phyloP scores from a whole-genome alignment of 2,797 vertebrate genomes.

The Mareca strepera region DNA sequence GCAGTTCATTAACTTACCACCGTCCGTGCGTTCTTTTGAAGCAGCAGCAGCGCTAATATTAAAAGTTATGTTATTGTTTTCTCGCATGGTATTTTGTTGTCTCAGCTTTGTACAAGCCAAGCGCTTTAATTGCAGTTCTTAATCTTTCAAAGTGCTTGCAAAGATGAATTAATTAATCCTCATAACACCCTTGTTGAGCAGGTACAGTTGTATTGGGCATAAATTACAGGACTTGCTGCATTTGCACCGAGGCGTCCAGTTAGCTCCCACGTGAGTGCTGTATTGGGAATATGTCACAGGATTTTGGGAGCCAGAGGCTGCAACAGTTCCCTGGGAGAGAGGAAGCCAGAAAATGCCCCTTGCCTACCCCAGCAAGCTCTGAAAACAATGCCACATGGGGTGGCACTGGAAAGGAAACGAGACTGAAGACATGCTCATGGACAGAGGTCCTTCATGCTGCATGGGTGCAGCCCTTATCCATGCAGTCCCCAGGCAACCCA shows the following conservation, averaged over 20 bases:
- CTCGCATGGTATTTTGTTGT: slow-evolving; percentile 53
- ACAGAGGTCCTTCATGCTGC: not conserved
- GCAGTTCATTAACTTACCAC: slow-evolving; percentile 40
- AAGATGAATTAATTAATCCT: slow-evolving; percentile 50
- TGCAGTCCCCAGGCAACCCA: not conserved
- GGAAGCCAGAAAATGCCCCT: not conserved
- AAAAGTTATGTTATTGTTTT: slow-evolving; percentile 58
- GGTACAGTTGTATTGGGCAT: not conserved
- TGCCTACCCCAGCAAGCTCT: not conserved
- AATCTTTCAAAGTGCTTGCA: slow-evolving; percentile 54
- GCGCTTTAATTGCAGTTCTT: slow-evolving; percentile 46
- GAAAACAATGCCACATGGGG: not conserved
- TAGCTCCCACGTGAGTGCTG: not conserved
- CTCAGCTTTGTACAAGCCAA: slow-evolving; percentile 63
- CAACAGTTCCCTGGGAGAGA: not conserved
- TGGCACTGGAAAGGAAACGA: not conserved
- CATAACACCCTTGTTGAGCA: slow-evolving; percentile 10
- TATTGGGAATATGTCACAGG: not conserved
- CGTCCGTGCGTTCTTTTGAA: not conserved
- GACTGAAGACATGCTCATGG: not conserved
- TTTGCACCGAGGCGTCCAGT: not conserved
- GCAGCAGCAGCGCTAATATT: slow-evolving; percentile 19
- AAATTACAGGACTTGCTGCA: not conserved
- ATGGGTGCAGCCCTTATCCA: not conserved
- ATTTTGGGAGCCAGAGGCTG: not conserved